Conservation (phyloP, 2,888 invertebrate genomes). For the Branchipolynoe longqiensis region DNA sequence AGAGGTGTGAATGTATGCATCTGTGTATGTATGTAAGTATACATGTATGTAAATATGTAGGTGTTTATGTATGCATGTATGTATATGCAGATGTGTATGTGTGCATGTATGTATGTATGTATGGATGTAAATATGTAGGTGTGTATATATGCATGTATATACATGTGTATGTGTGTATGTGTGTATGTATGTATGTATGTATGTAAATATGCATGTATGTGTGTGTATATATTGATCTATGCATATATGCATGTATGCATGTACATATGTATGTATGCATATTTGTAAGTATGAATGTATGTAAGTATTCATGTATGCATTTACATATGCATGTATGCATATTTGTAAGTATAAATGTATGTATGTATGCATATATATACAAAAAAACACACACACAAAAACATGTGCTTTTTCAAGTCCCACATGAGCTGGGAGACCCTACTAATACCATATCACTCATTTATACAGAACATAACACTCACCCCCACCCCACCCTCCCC, state of each 20-base stretch:
- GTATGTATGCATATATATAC: background rate
- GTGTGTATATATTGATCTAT: background rate
- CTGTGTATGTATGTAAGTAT: background rate
- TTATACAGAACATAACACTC: slow-evolving; percentile 4
- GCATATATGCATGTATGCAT: background rate
- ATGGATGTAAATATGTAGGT: too few species aligned
- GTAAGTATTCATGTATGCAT: background rate
- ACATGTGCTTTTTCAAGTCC: background rate
- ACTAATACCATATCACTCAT: slow-evolving; percentile 41
- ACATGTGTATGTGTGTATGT: background rate
- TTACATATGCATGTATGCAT: background rate
- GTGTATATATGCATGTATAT: background rate
- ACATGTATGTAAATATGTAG: background rate
- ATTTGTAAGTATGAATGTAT: background rate
- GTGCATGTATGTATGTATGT: background rate
- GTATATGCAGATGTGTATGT: background rate
- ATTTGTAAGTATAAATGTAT: background rate
- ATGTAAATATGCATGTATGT: background rate
- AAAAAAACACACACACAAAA: slow-evolving; percentile 1
- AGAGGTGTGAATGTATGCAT: background rate
- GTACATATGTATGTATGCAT: background rate
- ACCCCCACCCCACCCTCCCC: background rate
- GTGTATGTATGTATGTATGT: background rate
- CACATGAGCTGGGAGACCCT: background rate
- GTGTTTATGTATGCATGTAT: background rate